A percentile compares a stretch with the other conserved stretches of the same genome.
Evolutionary conservation across 2,888 invertebrate genomes (phyloP).

Genomic region (Standfussiana lucernea): DNA sequence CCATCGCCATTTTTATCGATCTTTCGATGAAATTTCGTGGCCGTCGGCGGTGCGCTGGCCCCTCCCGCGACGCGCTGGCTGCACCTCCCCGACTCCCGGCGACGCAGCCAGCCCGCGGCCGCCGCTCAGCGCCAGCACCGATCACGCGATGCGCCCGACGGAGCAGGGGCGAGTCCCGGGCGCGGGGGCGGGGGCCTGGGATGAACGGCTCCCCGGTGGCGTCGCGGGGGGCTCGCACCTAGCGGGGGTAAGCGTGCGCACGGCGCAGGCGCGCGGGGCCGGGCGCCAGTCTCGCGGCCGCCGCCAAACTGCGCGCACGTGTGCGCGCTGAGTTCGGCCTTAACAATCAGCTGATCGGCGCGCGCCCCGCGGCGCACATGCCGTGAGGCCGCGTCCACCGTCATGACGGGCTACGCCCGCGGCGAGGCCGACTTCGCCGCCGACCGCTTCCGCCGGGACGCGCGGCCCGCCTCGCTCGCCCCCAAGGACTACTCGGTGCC

Average conservation of each 20-base stretch:
- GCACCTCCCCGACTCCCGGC: constrained; percentile 49
- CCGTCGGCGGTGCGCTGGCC: constrained; percentile 58
- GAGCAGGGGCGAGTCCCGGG: constrained; percentile 59
- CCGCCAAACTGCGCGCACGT: constrained; percentile 81
- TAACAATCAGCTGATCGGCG: constrained; percentile 87
- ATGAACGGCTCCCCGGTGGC: constrained; percentile 70
- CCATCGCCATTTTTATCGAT: constrained; percentile 83
- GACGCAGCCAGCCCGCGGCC: constrained; percentile 48
- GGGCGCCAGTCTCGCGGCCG: constrained; percentile 83
- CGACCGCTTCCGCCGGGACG: constrained; percentile 87
- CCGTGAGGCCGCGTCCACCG: constrained; percentile 88
- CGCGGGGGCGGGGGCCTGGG: constrained; percentile 67
- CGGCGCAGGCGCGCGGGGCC: constrained; percentile 80
- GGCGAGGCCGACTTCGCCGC: constrained; percentile 88
- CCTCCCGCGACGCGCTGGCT: constrained; percentile 51
- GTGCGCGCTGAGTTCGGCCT: constrained; percentile 76
- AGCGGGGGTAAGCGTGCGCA: constrained; percentile 72
- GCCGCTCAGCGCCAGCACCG: constrained; percentile 38
- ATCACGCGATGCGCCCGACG: constrained; percentile 30
- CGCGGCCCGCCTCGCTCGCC: constrained; percentile 88
- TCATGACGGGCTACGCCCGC: constrained; percentile 89
- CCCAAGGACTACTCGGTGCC: constrained; percentile 96
- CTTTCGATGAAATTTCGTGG: constrained; percentile 70
- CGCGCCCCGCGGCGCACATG: constrained; percentile 88
- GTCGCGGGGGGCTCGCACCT: constrained; percentile 71